Base-by-base conservation (phyloP, 2,888 invertebrate genomes). In the Neoascia interrupta region DNA sequence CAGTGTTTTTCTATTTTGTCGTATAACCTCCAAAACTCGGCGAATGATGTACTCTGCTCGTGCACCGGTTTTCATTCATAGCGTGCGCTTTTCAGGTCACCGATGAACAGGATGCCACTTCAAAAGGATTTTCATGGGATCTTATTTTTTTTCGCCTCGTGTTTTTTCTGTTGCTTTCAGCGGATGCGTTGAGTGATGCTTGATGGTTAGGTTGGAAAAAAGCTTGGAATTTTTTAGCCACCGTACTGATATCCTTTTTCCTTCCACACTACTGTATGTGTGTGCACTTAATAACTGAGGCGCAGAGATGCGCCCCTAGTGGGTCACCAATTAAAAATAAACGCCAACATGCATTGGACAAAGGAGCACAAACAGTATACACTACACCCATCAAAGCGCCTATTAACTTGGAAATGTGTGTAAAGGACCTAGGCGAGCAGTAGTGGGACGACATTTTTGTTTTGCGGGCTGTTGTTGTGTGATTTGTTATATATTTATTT, bases 261-360 rank as follows among this genome's bases (percentile, higher is more conserved):
- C 10, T 21, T n/a, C 36, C n/a, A 3, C 15, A 0, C 41, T 19
- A 37, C 36, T 66, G 28, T 60, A 37, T 73, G n/a, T n/a, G n/a
- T n/a, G n/a, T n/a, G n/a, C n/a, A n/a, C n/a, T 68, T 61, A 66
- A 73, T 73, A 68, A 72, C 31, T 39, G 60, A 56, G 31, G 72
- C 61, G 26, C 28, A 28, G 56, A 23, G 45, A 13, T 23, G 34
- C 39, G 54, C 13, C 23, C n/a, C 13, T 18, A 73, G 61, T 66
- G 66, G 79, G 66, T 73, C 79, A 56, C 66, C 73, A 79, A 79
- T 79, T 79, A 79, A 73, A 79, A 79, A 61, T 73, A 63, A 79
- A 68, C 76, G 76, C 76, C 72, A 34, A 76, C 64, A 72, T 72
- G 64, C 49, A 60, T 66, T 53, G 72, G 64, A 72, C 60, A 76